Base-by-base conservation (phyloP, 1,140 invertebrate species). In the Calephelis nemesis region DNA sequence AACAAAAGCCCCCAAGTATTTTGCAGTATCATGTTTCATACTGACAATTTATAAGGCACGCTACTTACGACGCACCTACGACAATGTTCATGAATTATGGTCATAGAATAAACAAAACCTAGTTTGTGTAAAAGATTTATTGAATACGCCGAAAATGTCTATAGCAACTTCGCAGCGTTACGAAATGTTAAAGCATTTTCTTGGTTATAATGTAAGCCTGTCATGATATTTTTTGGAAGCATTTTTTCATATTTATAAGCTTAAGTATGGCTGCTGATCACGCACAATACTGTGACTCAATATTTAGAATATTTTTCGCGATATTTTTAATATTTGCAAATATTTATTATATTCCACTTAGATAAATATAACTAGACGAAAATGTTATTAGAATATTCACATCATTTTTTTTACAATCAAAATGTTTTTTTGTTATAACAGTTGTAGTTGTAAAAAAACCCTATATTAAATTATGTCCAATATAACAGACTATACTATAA, bases 51-150 rank as follows among this genome's bases (percentile, higher is more conserved):
- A 58, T 58, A 58, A 40, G 54, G 9, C 10, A 58, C 30, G 30
- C 19, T 58, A 30, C 54, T 58, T 12, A 58, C 50, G 15, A 54
- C 54, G 54, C 54, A 58, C 54, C 54, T 58, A 58, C 30, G 54
- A 11, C 54, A 58, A 39, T 12, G 11, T 58, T 58, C 54, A 39
- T 58, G 19, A 58, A 58, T 58, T 58, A 58, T 58, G 54, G 5
- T 58, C 54, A 58, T 58, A 58, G 30, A 58, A 58, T 58, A 58
- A 58, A 58, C 30, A 58, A 58, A 58, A 15, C 54, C 11, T 58
- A 58, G 54, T 58, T 58, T 58, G 15, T 12, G 54, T 58, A 58
- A 58, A 15, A 58, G 54, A 58, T 58, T 58, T 58, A 58, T 58
- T 30, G 54, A 58, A 39, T 58, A 58, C 54, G 54, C 54, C 54